Percentiles rank a stretch among this genome's conserved stretches.
Evolutionary conservation across 92 coral and sea anemone genomes (phyloP).

Genomic region (Epizoanthus illoricatus): DNA sequence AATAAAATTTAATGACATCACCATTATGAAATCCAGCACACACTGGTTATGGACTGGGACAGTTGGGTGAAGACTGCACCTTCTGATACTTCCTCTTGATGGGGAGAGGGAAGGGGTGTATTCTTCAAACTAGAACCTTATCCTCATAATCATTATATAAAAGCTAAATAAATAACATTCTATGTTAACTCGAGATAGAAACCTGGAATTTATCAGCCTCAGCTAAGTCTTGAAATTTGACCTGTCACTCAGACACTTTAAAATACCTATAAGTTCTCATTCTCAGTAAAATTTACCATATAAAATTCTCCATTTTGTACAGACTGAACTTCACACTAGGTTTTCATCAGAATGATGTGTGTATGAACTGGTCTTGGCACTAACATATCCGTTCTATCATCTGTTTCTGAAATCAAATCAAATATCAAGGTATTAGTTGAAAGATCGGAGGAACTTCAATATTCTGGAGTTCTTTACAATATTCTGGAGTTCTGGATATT

Average conservation of each 20-base stretch:
- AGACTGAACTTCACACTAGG: conserved; percentile 3
- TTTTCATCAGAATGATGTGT: background rate
- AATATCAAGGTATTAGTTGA: background rate
- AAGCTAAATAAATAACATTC: too few species aligned
- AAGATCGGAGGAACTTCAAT: too few species aligned
- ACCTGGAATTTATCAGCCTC: background rate
- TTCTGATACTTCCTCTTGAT: too few species aligned
- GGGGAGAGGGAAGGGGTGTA: too few species aligned
- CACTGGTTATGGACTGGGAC: too few species aligned
- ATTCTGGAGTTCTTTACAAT: too few species aligned
- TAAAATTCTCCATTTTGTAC: conserved; percentile 28
- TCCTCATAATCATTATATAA: too few species aligned
- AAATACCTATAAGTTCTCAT: conserved; percentile 8
- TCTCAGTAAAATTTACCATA: conserved; percentile 28
- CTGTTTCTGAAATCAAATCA: conserved; percentile 30
- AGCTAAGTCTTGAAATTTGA: conserved; percentile 9
- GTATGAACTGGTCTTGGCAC: background rate
- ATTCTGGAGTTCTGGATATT: too few species aligned
- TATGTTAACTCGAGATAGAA: background rate
- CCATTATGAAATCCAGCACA: too few species aligned
- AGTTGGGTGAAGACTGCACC: too few species aligned
- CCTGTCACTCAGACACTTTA: background rate
- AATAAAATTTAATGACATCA: too few species aligned
- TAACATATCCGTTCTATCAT: conserved; percentile 38
- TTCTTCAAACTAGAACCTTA: too few species aligned